Conservation (phyloP, 37 sponge, comb jelly and placozoan genomes). For the Chondrosia reniformis region DNA sequence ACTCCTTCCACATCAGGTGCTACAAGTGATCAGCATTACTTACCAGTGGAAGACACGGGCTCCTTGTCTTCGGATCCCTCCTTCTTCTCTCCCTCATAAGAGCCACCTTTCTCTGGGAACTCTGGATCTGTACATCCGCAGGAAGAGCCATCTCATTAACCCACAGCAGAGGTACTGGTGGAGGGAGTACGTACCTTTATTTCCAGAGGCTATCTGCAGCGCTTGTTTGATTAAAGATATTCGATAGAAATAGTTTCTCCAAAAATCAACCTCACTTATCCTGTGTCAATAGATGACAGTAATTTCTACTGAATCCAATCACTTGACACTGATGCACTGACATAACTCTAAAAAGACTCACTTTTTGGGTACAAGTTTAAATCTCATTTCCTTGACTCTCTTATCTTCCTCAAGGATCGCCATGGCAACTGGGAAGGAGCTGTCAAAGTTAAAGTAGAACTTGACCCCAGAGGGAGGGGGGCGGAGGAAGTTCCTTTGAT, state of each 20-base stretch:
- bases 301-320: not conserved
- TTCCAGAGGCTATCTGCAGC: conserved; percentile 57
- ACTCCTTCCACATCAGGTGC: not conserved
- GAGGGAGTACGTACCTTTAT: not conserved
- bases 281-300: conserved; percentile 28
- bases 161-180: not conserved
- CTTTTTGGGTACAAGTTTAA: conserved; percentile 95
- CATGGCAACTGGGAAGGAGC: conserved; percentile 80
- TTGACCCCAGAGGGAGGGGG: conserved; percentile 90
- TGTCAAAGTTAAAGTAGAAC: conserved; percentile 83
- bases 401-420: conserved; percentile 82
- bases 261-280: conserved; percentile 87
- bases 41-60: too few relatives aligned
- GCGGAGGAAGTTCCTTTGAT: conserved; percentile 89
- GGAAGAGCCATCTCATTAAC: not conserved
- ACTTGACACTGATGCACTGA: not conserved
- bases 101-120: conserved; percentile 10
- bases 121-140: not conserved
- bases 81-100: not conserved
- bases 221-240: conserved; percentile 95
- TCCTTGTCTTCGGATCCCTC: too few relatives aligned
- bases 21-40: too few relatives aligned
- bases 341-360: conserved; percentile 23
- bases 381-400: conserved; percentile 77
- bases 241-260: conserved; percentile 98